A percentile compares a stretch with the other conserved stretches of the same genome.
Evolutionary conservation across 2,797 vertebrate genomes (phyloP).

Genomic region (Melopsittacus undulatus): DNA sequence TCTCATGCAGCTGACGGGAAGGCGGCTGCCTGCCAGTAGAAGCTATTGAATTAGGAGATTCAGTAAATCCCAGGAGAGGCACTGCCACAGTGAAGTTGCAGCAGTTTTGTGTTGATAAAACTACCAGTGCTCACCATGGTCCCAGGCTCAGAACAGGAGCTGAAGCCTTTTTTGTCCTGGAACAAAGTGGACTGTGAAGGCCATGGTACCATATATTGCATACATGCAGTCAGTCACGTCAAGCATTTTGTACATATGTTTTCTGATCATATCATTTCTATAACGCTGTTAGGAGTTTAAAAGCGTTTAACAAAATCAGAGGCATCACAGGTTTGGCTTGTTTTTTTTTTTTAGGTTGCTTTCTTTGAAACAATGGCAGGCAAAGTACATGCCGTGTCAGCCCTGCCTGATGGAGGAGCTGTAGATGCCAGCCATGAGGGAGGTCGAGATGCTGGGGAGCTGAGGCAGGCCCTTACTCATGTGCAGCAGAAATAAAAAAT

Average conservation of each 20-base stretch:
- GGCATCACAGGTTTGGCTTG: neutral
- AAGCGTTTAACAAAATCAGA: neutral
- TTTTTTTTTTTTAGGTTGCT: neutral
- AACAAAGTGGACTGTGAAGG: neutral
- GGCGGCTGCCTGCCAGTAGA: neutral
- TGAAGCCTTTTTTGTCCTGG: constrained; percentile 1
- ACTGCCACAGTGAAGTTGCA: neutral
- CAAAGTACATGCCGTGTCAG: neutral
- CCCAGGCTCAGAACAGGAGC: neutral
- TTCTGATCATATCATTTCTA: neutral
- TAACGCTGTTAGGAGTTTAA: neutral
- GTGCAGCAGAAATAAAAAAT: neutral
- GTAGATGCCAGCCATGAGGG: neutral
- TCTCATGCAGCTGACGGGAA: neutral
- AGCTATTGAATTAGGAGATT: constrained; percentile 24
- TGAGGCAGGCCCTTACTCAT: neutral
- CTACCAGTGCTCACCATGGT: neutral
- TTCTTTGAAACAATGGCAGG: neutral
- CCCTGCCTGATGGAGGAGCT: neutral
- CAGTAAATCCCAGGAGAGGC: neutral
- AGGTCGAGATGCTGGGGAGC: neutral
- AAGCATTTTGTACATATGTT: neutral
- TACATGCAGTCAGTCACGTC: neutral
- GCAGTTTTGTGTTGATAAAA: constrained; percentile 47
- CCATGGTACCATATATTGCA: neutral